Evolutionary conservation across 2,797 vertebrate genomes (phyloP).

Genomic region (Sus cebifrons): DNA sequence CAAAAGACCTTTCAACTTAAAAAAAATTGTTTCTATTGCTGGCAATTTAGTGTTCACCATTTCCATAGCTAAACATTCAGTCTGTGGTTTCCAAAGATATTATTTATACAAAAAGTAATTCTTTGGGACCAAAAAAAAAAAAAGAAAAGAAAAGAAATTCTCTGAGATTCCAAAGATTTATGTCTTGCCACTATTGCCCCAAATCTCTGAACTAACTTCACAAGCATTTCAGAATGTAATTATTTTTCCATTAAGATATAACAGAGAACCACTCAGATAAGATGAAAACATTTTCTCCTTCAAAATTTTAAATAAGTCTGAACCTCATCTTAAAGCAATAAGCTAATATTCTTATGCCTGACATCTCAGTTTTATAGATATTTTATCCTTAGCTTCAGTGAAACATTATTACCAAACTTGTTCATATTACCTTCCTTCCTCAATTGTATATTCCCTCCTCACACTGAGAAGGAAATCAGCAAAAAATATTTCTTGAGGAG

Average conservation of each 20-base stretch:
- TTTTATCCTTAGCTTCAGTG: conserved; percentile 40
- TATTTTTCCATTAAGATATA: conserved; percentile 74
- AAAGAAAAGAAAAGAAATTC: not conserved
- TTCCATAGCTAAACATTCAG: not conserved
- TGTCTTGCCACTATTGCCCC: not conserved
- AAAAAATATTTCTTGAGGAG: not conserved
- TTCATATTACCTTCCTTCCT: conserved; percentile 1
- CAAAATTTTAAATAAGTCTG: conserved; percentile 40
- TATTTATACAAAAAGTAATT: conserved; percentile 13
- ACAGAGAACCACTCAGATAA: conserved; percentile 20
- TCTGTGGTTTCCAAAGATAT: not conserved
- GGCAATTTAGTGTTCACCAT: not conserved
- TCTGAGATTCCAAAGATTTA: conserved; percentile 24
- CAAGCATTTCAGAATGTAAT: conserved; percentile 61
- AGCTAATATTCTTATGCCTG: not conserved
- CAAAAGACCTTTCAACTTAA: not conserved
- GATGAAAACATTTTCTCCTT: conserved; percentile 61
- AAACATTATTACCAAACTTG: conserved; percentile 27
- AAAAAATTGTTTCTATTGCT: not conserved
- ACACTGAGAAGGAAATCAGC: conserved; percentile 60
- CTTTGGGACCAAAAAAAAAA: not conserved
- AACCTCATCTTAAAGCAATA: conserved; percentile 57
- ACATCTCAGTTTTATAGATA: conserved; percentile 45
- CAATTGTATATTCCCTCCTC: conserved; percentile 7
- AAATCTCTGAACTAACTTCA: conserved; percentile 28